Evolutionary conservation across 2,888 invertebrate genomes (phyloP), one percentile per base, ranked within the genome.

Genomic region (Euzetes globulus): DNA sequence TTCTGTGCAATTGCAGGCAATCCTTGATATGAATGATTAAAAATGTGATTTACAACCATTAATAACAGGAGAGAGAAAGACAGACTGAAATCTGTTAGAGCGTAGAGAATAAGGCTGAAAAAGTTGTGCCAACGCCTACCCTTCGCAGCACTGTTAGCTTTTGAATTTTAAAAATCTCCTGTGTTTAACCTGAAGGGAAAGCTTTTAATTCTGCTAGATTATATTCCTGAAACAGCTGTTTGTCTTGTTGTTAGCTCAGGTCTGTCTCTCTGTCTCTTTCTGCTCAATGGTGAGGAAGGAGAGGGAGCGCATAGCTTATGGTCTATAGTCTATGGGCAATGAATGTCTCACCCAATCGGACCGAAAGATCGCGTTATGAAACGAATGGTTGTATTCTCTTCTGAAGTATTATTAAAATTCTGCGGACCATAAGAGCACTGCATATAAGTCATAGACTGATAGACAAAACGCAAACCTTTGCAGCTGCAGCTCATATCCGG

Each of bases 401-500:
- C 15, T 52, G 52, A 22, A 25, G 25, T 52, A 52, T 52, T 52
- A 52, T 52, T 52, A 52, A 52, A 52, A 41, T 52, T 52, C 25
- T 52, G 19, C 52, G 6, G 52, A 52, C 52, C 52, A 52, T 52
- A 52, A 52, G 52, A 22, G 41, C 41, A 41, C 41, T 13, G 9
- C 41, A 52, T 52, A 52, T 33, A 41, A 41, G 41, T 33, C 7
- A 41, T 41, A 52, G 52, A 52, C 19, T 50, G 52, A 5, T 6
- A 52, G 25, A 41, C 7, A 41, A 41, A 41, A 41, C 41, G 41
- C 52, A 52, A 52, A 52, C 52, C 19, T 7, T 52, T 25, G 52
- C 52, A 52, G 52, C 52, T 52, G 52, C 52, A 22, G 19, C 52
- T 52, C 52, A 52, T 52, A 52, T 52, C 52, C 52, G 52, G 52